These are phyloP conservation scores for Matsumyia berberina DNA, from an alignment of 2,888 invertebrate species.

Conservation along the genomic window DNA sequence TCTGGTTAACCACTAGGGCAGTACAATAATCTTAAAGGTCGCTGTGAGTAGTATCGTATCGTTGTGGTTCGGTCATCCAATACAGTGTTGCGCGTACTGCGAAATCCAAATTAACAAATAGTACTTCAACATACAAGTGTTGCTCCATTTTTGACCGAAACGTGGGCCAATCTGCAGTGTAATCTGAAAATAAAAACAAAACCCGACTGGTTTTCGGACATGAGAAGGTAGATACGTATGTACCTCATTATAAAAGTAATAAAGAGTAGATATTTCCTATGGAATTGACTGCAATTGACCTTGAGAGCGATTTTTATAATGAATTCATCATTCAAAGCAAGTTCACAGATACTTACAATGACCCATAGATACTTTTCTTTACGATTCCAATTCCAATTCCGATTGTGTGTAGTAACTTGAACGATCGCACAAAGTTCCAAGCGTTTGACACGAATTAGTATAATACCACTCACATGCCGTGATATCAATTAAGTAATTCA, in stretches of 20 bases:
- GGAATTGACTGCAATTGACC: constrained; percentile 25
- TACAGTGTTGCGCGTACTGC: constrained; percentile 31
- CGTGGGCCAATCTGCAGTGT: constrained; percentile 27
- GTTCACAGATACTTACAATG: not conserved
- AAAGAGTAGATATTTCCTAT: constrained; percentile 7
- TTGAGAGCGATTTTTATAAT: constrained; percentile 4
- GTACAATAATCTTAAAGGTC: too few relatives aligned
- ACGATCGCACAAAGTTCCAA: not conserved
- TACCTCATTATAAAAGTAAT: too few relatives aligned
- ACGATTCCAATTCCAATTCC: too few relatives aligned
- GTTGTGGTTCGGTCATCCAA: too few relatives aligned
- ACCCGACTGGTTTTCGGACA: constrained; percentile 17
- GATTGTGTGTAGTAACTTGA: not conserved
- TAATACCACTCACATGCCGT: constrained; percentile 26
- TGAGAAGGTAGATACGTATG: constrained; percentile 15
- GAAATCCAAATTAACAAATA: constrained; percentile 36
- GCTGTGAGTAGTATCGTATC: too few relatives aligned
- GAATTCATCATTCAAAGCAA: not conserved
- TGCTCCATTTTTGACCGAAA: constrained; percentile 41
- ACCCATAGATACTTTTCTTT: not conserved
- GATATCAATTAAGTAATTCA: constrained; percentile 62
- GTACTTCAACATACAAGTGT: constrained; percentile 49
- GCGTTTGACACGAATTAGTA: constrained; percentile 40
- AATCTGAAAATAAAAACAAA: constrained; percentile 35
- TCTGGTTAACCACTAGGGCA: too few relatives aligned